Evolutionary conservation across 2,888 invertebrate genomes (phyloP).

Genomic region (Agriopis aurantiaria): DNA sequence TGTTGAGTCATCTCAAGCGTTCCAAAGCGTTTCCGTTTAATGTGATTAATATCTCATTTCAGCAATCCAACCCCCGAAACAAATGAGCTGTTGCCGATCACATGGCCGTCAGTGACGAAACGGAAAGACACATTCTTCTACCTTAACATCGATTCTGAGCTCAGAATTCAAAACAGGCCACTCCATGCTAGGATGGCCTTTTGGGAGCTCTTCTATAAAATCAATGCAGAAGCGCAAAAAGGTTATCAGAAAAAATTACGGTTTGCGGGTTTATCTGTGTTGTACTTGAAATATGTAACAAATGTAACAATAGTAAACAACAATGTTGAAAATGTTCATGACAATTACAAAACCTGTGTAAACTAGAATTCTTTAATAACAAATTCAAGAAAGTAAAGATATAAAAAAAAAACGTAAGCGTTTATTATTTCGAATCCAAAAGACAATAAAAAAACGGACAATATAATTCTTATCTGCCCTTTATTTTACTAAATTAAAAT

Average conservation of each 20-base stretch:
- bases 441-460: no score
- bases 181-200: constrained; percentile 50
- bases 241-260: constrained; percentile 27
- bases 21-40: neutral
- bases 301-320: neutral
- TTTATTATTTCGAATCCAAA: no score
- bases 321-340: no score
- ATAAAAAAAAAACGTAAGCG: neutral
- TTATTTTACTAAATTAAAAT: no score
- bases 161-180: constrained; percentile 39
- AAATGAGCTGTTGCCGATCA: constrained; percentile 46
- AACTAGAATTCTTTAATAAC: neutral
- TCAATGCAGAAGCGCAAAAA: constrained; percentile 38
- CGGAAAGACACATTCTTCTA: constrained; percentile 38
- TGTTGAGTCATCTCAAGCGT: no score
- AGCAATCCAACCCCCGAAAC: constrained; percentile 53
- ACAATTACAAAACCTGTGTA: neutral
- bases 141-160: constrained; percentile 40
- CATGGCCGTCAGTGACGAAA: constrained; percentile 50
- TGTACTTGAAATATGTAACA: neutral
- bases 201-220: constrained; percentile 53
- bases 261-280: neutral
- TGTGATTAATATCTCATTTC: constrained; percentile 23
- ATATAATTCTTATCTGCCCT: no score
- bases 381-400: neutral